Conservation (phyloP, 2,113 vertebrate genomes). For the Ptilorrhoa leucosticta region DNA sequence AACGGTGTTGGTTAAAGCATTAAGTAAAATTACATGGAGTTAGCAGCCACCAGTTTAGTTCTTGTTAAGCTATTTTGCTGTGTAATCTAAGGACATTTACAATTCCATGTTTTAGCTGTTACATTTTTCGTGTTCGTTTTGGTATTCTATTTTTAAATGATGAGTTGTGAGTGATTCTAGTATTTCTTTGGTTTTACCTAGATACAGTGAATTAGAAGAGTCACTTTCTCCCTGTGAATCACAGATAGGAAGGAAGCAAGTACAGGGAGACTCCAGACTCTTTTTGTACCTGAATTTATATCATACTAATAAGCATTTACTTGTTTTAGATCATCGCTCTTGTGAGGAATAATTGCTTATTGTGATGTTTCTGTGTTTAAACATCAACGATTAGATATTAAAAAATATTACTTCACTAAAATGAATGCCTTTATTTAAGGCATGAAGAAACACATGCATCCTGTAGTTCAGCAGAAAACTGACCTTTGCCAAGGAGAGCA, state of each 20-base stretch:
- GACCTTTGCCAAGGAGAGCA: neutral
- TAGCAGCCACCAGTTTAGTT: neutral
- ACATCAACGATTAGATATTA: neutral
- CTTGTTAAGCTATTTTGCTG: neutral
- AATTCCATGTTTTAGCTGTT: neutral
- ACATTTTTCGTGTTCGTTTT: neutral
- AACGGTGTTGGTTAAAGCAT: neutral
- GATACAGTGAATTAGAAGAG: neutral
- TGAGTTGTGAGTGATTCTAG: neutral
- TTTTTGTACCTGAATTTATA: neutral
- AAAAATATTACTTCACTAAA: neutral
- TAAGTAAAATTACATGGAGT: neutral
- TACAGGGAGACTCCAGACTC: neutral
- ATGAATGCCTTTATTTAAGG: neutral
- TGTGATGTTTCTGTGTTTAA: neutral
- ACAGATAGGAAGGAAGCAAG: neutral
- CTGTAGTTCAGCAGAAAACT: neutral
- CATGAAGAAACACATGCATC: neutral
- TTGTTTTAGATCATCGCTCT: neutral
- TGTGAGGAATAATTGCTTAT: neutral
- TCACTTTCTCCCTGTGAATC: neutral
- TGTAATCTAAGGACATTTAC: neutral
- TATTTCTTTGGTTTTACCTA: neutral
- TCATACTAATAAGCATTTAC: neutral
- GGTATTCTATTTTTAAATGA: neutral